Evolutionary conservation across 2,113 vertebrate species (phyloP).

Genomic region (Thermophis baileyi): DNA sequence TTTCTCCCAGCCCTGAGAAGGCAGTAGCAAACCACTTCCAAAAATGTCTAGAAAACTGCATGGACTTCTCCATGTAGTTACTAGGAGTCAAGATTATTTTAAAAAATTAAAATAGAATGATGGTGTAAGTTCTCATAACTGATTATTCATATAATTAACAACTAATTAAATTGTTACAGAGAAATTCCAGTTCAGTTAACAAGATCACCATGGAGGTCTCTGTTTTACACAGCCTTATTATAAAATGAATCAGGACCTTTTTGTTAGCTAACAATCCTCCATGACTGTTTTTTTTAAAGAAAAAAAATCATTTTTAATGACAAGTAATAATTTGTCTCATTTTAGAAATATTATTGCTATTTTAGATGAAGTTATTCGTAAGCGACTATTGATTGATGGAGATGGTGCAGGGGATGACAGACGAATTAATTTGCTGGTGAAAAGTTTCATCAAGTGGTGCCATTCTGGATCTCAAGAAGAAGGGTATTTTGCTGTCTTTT

Average conservation of each 20-base stretch:
- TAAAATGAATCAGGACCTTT: neutral
- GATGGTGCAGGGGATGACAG: slow-evolving; percentile 96
- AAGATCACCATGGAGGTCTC: neutral
- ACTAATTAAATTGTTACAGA: neutral
- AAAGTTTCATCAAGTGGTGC: slow-evolving; percentile 97
- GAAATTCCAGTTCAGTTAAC: neutral
- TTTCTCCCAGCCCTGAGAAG: neutral
- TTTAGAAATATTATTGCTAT: slow-evolving; percentile 18
- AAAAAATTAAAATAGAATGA: neutral
- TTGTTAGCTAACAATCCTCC: neutral
- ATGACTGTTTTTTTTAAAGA: neutral
- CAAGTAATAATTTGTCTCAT: neutral
- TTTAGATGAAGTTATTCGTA: slow-evolving; percentile 94
- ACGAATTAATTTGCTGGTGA: slow-evolving; percentile 91
- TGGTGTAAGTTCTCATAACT: neutral
- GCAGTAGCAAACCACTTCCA: neutral
- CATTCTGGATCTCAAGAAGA: slow-evolving; percentile 90
- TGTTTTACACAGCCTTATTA: neutral
- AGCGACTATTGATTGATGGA: slow-evolving; percentile 94
- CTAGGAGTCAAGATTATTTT: neutral
- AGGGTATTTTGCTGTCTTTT: slow-evolving; percentile 70
- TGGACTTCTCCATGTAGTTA: neutral
- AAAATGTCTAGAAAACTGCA: neutral
- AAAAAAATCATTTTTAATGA: neutral
- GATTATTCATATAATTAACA: neutral